Evolutionary conservation across 2,113 vertebrate species (phyloP).

Genomic region (Corydoras sp.): DNA sequence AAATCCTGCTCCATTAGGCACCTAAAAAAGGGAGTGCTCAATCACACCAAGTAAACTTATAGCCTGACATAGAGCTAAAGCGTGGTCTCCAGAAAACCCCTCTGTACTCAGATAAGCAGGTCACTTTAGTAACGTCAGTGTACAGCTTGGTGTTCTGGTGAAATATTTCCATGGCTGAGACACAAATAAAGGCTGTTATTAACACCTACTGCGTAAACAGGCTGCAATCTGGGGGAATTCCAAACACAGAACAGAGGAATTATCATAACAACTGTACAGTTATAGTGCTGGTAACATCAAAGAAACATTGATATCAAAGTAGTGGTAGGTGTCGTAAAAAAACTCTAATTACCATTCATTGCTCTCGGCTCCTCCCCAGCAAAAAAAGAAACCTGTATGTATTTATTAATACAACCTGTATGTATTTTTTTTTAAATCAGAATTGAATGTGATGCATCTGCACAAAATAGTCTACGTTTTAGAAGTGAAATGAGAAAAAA

Average conservation of each 20-base stretch:
- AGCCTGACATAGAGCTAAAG: conserved; percentile 20
- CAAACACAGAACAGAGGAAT: background rate
- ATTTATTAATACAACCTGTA: too few relatives aligned
- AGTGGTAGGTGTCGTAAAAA: too few relatives aligned
- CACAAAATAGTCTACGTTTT: too few relatives aligned
- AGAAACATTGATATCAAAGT: too few relatives aligned
- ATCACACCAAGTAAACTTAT: conserved; percentile 25
- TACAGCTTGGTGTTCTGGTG: background rate
- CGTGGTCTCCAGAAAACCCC: conserved; percentile 15
- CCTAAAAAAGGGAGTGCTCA: conserved; percentile 28
- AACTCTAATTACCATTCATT: too few relatives aligned
- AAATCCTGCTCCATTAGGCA: conserved; percentile 40
- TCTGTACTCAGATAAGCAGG: conserved; percentile 3
- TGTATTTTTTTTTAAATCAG: too few relatives aligned
- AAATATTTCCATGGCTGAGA: conserved; percentile 25
- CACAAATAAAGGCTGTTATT: conserved; percentile 32
- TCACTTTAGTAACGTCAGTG: background rate
- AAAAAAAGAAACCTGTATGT: too few relatives aligned
- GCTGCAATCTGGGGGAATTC: conserved; percentile 12
- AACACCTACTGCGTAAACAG: conserved; percentile 27
- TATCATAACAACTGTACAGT: too few relatives aligned
- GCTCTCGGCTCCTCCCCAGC: too few relatives aligned
- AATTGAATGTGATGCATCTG: too few relatives aligned
- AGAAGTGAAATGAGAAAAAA: too few relatives aligned
- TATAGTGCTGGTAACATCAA: too few relatives aligned